Evolutionary conservation across 2,888 invertebrate genomes (phyloP).

Genomic region (Iphiclides podalirius): DNA sequence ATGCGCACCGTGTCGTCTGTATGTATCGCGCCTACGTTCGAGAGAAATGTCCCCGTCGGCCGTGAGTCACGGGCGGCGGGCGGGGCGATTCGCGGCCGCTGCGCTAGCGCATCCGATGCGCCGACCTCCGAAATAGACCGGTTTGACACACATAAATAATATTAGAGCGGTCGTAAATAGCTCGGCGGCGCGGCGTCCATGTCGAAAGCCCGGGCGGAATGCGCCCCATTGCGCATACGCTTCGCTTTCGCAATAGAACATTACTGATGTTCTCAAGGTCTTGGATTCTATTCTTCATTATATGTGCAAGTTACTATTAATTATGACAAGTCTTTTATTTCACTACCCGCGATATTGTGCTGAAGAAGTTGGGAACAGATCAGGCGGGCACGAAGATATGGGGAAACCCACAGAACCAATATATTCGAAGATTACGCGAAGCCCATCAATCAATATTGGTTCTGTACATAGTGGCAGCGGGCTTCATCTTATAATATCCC

Average conservation of each 20-base stretch:
- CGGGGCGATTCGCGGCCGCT: conserved; percentile 24
- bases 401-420: too few species aligned
- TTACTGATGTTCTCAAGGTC: conserved; percentile 19
- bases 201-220: conserved; percentile 34
- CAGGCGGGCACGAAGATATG: too few species aligned
- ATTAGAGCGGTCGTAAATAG: conserved; percentile 63
- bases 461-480: too few species aligned
- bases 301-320: neutral
- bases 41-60: conserved; percentile 57
- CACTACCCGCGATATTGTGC: neutral
- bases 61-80: conserved; percentile 49
- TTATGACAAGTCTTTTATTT: neutral
- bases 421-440: too few species aligned
- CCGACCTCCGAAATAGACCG: conserved; percentile 64
- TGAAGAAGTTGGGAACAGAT: neutral
- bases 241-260: conserved; percentile 16
- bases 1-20: neutral
- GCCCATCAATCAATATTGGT: neutral
- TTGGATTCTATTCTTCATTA: conserved; percentile 13
- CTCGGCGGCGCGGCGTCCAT: conserved; percentile 38
- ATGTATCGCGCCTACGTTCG: neutral
- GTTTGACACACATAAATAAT: conserved; percentile 77
- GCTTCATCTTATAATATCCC: too few species aligned
- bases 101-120: conserved; percentile 44
- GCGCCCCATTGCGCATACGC: conserved; percentile 17